Evolutionary conservation across 2,888 invertebrate species (phyloP).

Genomic region (Silvanus unidentatus): DNA sequence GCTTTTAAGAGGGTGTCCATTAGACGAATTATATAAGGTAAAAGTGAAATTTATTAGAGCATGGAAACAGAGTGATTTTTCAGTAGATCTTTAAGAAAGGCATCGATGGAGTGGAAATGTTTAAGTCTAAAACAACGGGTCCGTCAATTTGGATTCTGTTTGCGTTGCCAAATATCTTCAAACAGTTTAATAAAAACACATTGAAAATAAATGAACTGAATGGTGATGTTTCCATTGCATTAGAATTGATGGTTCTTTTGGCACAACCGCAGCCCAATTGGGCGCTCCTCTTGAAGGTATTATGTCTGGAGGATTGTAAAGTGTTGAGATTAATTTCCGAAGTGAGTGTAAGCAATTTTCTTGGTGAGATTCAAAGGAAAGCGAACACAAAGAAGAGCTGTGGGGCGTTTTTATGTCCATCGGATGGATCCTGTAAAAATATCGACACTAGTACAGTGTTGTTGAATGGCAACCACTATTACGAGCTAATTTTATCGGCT

Average conservation of each 20-base stretch:
- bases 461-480: conserved; percentile 36
- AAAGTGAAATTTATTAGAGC: conserved; percentile 3
- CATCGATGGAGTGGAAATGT: conserved; percentile 51
- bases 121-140: conserved; percentile 50
- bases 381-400: conserved; percentile 45
- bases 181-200: conserved; percentile 39
- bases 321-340: conserved; percentile 49
- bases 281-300: conserved; percentile 66
- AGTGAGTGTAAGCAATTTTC: too few species aligned
- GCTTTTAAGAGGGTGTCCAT: conserved; percentile 66
- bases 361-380: conserved; percentile 21
- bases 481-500: conserved; percentile 58
- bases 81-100: conserved; percentile 52
- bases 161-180: conserved; percentile 58
- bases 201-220: conserved; percentile 48
- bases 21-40: conserved; percentile 73
- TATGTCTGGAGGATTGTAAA: conserved; percentile 66
- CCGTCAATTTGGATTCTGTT: conserved; percentile 68
- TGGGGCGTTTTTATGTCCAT: conserved; percentile 65
- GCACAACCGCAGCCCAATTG: conserved; percentile 76
- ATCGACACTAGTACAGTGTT: conserved; percentile 25
- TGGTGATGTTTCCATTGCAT: conserved; percentile 56
- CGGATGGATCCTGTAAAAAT: conserved; percentile 51
- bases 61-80: conserved; percentile 1
- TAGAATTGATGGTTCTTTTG: conserved; percentile 66